Evolutionary conservation across 2,113 vertebrate genomes (phyloP), one percentile per base, ranked within the genome.

Genomic region (Leptodactylus fuscus): DNA sequence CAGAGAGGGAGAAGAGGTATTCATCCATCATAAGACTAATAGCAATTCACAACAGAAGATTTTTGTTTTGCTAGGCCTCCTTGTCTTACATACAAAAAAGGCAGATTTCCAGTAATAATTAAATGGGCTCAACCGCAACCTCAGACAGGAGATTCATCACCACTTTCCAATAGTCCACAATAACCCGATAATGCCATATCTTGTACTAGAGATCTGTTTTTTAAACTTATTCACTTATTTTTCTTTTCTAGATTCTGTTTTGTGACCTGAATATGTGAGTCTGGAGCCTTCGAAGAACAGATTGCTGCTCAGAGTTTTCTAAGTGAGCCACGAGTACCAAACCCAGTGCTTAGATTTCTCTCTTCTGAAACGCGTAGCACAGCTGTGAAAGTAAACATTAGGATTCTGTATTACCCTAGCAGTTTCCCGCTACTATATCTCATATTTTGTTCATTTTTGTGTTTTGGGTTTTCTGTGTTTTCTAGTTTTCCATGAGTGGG

Each of bases 321-420:
- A 95, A 95, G 92, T 90, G 87, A 94, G 90, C 91, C 87, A 91
- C 91, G 93, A 93, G 92, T 94, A 92, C 92, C 90, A 91, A 89
- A 91, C 91, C 92, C 93, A 91, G 88, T 88, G 93, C 94, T 95
- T 94, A 92, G 93, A 91, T 93, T 93, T 94, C 92, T 93, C 93
- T 90, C 91, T 93, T 92, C 94, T 94, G 93, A 96, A 95, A 96
- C 89, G 94, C 97, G 96, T 98, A 97, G 96, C 97, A 96, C 97
- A 97, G 96, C 95, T 94, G 97, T 98, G 97, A 97, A 97, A 95
- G 95, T 97, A 94, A 97, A 94, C 91, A 92, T 93, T 98, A 96
- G 96, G 94, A 93, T 94, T 89, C 94, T 95, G 96, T 96, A 95
- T 93, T 96, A 94, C 94, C 94, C 92, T 98, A 93, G 92, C 94